phyloP scores from a whole-genome alignment of 1,140 invertebrate genomes.

The Conus ventricosus region DNA sequence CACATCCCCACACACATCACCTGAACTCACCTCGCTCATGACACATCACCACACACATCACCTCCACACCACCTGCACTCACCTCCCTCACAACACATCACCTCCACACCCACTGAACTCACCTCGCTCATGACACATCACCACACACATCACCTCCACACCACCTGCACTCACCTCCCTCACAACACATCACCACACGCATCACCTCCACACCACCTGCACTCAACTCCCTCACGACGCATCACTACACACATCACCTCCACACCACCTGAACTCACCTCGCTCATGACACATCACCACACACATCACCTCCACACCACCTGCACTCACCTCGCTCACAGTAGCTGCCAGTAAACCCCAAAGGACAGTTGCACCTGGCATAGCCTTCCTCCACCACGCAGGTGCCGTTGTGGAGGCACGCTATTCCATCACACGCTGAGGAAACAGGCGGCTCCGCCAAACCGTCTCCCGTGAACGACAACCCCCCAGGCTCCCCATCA shows the following conservation, averaged over 20 bases:
- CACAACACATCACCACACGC: no score
- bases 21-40: no score
- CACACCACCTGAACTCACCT: constrained; percentile 47
- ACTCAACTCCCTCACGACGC: no score
- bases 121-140: constrained; percentile 58
- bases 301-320: neutral
- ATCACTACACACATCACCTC: no score
- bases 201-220: no score
- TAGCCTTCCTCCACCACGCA: constrained; percentile 55
- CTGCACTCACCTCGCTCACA: constrained; percentile 62
- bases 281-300: constrained; percentile 41
- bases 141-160: no score
- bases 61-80: constrained; percentile 24
- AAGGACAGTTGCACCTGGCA: constrained; percentile 59
- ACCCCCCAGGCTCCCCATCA: neutral
- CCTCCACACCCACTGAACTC: constrained; percentile 18
- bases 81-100: constrained; percentile 53
- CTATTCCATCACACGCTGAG: constrained; percentile 60
- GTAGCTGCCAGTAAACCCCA: constrained; percentile 55
- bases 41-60: no score
- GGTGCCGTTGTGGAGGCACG: constrained; percentile 60
- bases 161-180: no score
- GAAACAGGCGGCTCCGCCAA: neutral
- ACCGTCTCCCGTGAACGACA: neutral
- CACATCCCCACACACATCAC: no score